Percentiles rank a stretch among this genome's conserved stretches.
These are phyloP conservation scores for Galendromus occidentalis DNA, from an alignment of 1,140 invertebrate species.

Conservation along the genomic window DNA sequence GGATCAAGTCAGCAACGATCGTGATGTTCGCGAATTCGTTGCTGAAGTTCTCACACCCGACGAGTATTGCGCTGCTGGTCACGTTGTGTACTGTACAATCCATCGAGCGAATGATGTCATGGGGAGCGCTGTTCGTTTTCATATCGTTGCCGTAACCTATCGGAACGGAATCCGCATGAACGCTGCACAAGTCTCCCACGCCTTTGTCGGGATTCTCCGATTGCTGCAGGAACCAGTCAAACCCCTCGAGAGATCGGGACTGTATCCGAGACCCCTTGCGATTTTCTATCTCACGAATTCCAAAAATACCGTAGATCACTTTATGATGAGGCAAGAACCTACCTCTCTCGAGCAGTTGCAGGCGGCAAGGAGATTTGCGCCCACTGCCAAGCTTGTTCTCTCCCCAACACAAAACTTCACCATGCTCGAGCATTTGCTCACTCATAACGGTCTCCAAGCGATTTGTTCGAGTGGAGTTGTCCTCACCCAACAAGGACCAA, in stretches of 20 bases:
- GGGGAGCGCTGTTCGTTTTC: neutral
- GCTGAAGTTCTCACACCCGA: neutral
- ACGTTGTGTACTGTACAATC: conserved; percentile 8
- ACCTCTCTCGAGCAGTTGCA: neutral
- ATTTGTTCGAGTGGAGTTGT: neutral
- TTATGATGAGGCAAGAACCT: too few species aligned
- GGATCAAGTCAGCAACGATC: neutral
- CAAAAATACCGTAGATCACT: too few species aligned
- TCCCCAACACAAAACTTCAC: neutral
- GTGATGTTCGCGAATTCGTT: neutral
- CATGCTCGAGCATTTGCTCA: neutral
- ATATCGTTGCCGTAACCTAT: neutral
- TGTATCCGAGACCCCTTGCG: too few species aligned
- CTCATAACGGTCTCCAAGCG: neutral
- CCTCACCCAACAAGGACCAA: neutral
- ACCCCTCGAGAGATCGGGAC: too few species aligned
- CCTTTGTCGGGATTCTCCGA: too few species aligned
- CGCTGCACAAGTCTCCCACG: too few species aligned
- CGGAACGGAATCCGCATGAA: too few species aligned
- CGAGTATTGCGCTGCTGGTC: neutral
- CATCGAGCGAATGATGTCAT: neutral
- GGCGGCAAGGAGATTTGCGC: neutral
- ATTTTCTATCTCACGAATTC: too few species aligned
- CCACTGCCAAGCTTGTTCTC: conserved; percentile 9
- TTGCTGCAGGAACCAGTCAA: too few species aligned